Base-by-base conservation (phyloP, 2,797 vertebrate species). In the Sebastes steindachneri region DNA sequence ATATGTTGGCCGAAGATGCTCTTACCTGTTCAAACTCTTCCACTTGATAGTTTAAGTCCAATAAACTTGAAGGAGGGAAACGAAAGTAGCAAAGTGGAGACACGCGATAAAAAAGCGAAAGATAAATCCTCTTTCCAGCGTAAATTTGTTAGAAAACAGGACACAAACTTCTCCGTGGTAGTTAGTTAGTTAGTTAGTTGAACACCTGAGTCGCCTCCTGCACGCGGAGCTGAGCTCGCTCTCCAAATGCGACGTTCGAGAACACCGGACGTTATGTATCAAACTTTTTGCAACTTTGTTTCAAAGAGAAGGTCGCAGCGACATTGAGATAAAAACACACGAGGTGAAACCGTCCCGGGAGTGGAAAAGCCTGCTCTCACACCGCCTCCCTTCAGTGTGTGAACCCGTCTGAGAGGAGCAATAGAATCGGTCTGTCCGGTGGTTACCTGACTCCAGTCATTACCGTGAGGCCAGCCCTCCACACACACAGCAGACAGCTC, bases 371-470 rank as follows among this genome's bases (percentile, higher is more conserved):
- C 5, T 14, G 15, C 51, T 73, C n/a, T 57, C 74, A 3, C 58
- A 3, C 58, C 73, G 53, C 74, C 62, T 80, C 76, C 35, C 65
- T 63, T 45, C 62, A 37, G 79, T 67, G 74, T 67, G 26, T 58
- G 2, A 19, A n/a, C 51, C 73, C 68, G 82, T 62, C 53, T 9
- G 77, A 1, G 80, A 63, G 77, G 76, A 74, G 82, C 78, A 60
- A n/a, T 2, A 31, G 60, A 35, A 76, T 68, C 37, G 17, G 67
- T 84, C 7, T 73, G 89, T 68, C 80, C 76, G 75, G 26, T 15
- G 86, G 91, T 93, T 95, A 94, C 93, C 94, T 94, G 93, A 94
- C 90, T 93, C 93, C 89, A 70, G 82, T 86, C 79, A 66, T 80
- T 71, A 68, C 77, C 3, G 80, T 12, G 86, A 84, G 92, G 80